Evolutionary conservation across 1,140 invertebrate genomes (phyloP), one percentile per base, ranked within the genome.

Genomic region (Ladona fulva): DNA sequence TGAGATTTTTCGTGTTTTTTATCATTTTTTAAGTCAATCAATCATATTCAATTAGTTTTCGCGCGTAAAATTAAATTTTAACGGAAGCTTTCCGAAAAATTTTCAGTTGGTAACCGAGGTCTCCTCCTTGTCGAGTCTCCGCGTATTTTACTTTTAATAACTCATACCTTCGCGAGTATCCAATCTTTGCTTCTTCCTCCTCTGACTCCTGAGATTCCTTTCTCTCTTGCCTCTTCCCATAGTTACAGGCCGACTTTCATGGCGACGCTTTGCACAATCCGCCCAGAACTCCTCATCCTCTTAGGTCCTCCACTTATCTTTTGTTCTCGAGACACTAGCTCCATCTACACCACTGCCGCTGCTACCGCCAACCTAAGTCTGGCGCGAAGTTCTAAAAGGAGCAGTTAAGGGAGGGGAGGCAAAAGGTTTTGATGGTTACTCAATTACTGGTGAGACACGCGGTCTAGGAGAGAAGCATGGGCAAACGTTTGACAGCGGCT

Each of bases 391-490:
- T 37, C 3, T 37, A 37, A 37, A 37, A 37, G 29, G 29, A 37
- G 29, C 16, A 66, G 52, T 16, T 12, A 12, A 52, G 44, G 44
- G 44, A 19, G 52, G 3, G 52, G 14, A 3, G 14, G 52, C 14
- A 6, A 66, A 66, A 66, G 52, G 52, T 66, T 66, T 66, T 66
- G 52, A 66, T 66, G 52, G 52, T 16, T 66, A 66, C 52, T 66
- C 52, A 66, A 66, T 66, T 66, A 66, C 52, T 66, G 52, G 52
- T 66, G 52, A 66, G 52, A 66, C 44, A 19, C 44, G 44, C 52
- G 52, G 52, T 66, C 52, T 66, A 66, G 52, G 44, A 52, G 44
- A 52, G 44, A 52, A 52, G 19, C 10, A 19, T 11, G 44, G n/a
- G 52, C 52, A 66, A 16, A 22, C 14, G 52, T 16, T 66, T 19